Evolutionary conservation across 1,140 invertebrate species (phyloP).

Genomic region (Conopomorpha cramerella): DNA sequence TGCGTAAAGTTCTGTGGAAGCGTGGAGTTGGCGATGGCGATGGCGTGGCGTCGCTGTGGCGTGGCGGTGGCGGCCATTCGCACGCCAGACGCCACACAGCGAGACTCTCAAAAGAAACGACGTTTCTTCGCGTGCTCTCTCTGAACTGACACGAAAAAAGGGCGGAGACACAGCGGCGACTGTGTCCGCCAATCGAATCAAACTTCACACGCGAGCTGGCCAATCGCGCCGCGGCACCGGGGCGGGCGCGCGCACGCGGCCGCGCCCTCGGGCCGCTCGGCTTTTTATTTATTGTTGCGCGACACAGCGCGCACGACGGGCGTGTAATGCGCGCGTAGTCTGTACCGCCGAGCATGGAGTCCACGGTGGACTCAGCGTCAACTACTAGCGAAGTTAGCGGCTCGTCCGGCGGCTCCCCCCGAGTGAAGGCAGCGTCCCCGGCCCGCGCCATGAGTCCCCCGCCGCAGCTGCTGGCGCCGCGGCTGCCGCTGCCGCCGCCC

Average conservation of each 20-base stretch:
- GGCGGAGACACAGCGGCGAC: conserved; percentile 39
- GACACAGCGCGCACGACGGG: conserved; percentile 45
- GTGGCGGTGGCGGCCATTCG: conserved; percentile 24
- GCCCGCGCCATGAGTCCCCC: conserved; percentile 62
- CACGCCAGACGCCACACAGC: conserved; percentile 38
- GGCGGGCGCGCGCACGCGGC: conserved; percentile 47
- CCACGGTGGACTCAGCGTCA: conserved; percentile 71
- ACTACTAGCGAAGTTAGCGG: conserved; percentile 69
- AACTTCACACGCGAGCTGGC: conserved; percentile 12
- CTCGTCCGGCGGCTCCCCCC: conserved; percentile 61
- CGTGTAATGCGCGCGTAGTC: conserved; percentile 46
- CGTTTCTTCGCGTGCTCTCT: conserved; percentile 53
- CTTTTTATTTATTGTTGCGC: conserved; percentile 57
- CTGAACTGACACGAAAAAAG: conserved; percentile 48
- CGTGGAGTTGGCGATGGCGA: too few relatives aligned
- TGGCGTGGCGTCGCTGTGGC: too few relatives aligned
- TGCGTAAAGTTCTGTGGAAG: too few relatives aligned
- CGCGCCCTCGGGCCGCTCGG: conserved; percentile 42
- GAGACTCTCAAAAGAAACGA: conserved; percentile 55
- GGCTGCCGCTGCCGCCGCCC: conserved; percentile 75
- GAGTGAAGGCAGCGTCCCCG: conserved; percentile 60
- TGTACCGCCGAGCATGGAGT: conserved; percentile 52
- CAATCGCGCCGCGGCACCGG: conserved; percentile 23
- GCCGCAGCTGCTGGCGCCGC: conserved; percentile 69
- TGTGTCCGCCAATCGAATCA: conserved; percentile 23